Evolutionary conservation across 2,888 invertebrate species (phyloP).

Genomic region (Biston betularia): DNA sequence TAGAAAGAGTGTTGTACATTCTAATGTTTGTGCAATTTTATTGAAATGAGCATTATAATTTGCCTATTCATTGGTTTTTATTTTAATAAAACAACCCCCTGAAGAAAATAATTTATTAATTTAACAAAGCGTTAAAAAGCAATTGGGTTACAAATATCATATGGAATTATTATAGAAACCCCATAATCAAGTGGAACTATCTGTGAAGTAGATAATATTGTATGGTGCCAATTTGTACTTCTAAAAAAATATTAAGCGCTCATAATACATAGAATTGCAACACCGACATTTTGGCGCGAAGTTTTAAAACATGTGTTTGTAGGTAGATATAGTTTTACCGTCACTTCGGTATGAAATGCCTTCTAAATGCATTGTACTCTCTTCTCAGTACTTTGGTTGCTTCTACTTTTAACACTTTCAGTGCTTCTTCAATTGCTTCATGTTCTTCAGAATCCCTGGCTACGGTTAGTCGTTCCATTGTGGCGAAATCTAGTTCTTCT

Average conservation of each 20-base stretch:
- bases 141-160: not conserved
- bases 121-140: conserved; percentile 17
- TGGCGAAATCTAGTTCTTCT: conserved; percentile 76
- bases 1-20: not conserved
- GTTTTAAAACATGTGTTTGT: conserved; percentile 52
- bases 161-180: not conserved
- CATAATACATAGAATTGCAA: conserved; percentile 20
- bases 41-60: conserved; percentile 15
- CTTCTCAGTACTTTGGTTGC: conserved; percentile 72
- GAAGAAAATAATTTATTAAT: conserved; percentile 33
- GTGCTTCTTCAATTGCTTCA: conserved; percentile 66
- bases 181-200: too few relatives aligned
- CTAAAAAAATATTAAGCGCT: not conserved
- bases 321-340: conserved; percentile 16
- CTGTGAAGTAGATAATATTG: not conserved
- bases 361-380: conserved; percentile 74
- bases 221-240: not conserved
- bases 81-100: conserved; percentile 24
- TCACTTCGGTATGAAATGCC: conserved; percentile 59
- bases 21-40: conserved; percentile 12
- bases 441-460: conserved; percentile 69
- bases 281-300: conserved; percentile 56
- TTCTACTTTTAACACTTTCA: conserved; percentile 73
- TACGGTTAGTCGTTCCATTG: conserved; percentile 71
- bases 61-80: not conserved